Conservation (phyloP, 2,888 invertebrate species). For the Embidobia sp. region DNA sequence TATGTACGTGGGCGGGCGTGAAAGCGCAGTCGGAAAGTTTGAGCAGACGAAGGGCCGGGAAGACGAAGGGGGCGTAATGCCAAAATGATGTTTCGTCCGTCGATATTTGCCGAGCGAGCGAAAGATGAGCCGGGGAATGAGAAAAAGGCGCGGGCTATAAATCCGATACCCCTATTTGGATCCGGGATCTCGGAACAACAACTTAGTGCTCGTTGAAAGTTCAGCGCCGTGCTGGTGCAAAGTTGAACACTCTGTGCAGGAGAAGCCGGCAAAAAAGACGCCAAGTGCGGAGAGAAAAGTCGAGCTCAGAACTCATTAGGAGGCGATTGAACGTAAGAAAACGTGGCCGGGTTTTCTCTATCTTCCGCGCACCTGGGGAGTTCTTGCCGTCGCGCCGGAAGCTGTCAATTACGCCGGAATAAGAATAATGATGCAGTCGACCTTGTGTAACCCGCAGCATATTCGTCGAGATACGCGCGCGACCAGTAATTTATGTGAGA, state of each 20-base stretch:
- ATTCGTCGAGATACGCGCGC: conserved; percentile 13
- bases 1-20: too few species aligned
- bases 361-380: conserved; percentile 16
- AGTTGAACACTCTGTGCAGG: conserved; percentile 32
- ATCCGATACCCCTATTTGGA: conserved; percentile 34
- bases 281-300: conserved; percentile 36
- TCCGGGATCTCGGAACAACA: conserved; percentile 47
- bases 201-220: conserved; percentile 37
- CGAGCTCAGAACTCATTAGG: conserved; percentile 55
- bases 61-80: conserved; percentile 25
- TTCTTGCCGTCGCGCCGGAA: conserved; percentile 50
- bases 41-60: background rate
- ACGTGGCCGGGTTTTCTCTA: conserved; percentile 35
- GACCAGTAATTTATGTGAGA: conserved; percentile 47
- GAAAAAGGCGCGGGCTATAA: conserved; percentile 32
- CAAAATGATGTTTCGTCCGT: conserved; percentile 41
- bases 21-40: too few species aligned
- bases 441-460: conserved; percentile 41
- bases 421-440: conserved; percentile 58
- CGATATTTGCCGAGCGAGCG: conserved; percentile 18
- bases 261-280: background rate
- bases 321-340: conserved; percentile 51
- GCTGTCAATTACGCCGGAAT: conserved; percentile 54
- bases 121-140: conserved; percentile 28
- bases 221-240: conserved; percentile 6